Base-by-base conservation (phyloP, 2,888 invertebrate genomes). In the Gastrophysa polygoni region DNA sequence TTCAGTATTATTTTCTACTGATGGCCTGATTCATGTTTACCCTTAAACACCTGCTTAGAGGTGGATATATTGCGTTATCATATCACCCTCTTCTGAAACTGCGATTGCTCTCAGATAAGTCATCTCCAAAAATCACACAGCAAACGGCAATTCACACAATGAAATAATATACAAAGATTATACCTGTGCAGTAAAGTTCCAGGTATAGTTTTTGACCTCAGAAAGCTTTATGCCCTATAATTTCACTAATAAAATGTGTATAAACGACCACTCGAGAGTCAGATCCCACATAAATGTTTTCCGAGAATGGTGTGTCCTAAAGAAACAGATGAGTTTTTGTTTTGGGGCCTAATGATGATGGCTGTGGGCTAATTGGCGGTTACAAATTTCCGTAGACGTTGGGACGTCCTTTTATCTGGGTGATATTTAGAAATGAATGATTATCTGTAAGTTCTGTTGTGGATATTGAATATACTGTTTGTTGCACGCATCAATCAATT, bases 241-340 rank as follows among this genome's bases (percentile, higher is more conserved):
- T 60, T 60, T 60, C 49, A 21, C 59, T 49, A 48, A 48, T 55
- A 18, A 54, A 48, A 60, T 47, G 55, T 60, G 43, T 60, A 29
- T 60, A 48, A 54, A 55, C 24, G 55, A n/a, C 21, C 32, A 48
- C 47, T 38, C 43, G 43, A 34, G 14, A 18, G 16, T 51, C 7
- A 18, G 20, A 48, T 29, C 47, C 47, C 55, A 4, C 20, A 56
- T 46, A 29, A 56, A 56, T 47, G 16, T 46, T 24, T 14, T 21
- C 1, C 16, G n/a, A 38, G 38, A 38, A 38, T 38, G 38, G 38
- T 14, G 14, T 38, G n/a, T 38, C 18, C 7, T 24, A 24, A 7
- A 5, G 24, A 24, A 24, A 24, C 7, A 7, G 7, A 24, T 5
- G 24, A 24, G 24, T 24, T 24, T 24, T 24, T 47, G 24, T 47